phyloP scores from a whole-genome alignment of 2,888 invertebrate species.

The Euspilapteryx auroguttella region DNA sequence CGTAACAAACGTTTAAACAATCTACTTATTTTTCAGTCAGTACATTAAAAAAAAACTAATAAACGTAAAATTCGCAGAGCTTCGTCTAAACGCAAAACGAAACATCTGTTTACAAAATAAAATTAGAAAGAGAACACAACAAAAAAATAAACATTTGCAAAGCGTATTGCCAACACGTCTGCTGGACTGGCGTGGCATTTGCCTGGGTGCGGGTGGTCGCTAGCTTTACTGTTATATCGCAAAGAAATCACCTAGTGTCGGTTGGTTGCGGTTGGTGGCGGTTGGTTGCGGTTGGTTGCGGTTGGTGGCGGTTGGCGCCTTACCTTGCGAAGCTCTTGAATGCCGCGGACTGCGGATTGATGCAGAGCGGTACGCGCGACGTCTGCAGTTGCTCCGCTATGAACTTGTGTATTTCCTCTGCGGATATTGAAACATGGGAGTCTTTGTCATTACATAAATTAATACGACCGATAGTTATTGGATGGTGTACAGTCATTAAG shows the following conservation, averaged over 20 bases:
- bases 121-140: too few relatives aligned
- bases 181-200: slow-evolving; percentile 18
- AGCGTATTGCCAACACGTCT: neutral
- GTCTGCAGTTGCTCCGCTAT: slow-evolving; percentile 96
- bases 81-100: too few relatives aligned
- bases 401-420: slow-evolving; percentile 99
- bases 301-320: slow-evolving; percentile 49
- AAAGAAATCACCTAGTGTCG: slow-evolving; percentile 61
- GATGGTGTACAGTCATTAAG: too few relatives aligned
- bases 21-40: too few relatives aligned
- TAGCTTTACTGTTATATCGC: slow-evolving; percentile 45
- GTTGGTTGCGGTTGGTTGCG: slow-evolving; percentile 10
- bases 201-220: slow-evolving; percentile 50
- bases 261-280: slow-evolving; percentile 28
- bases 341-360: slow-evolving; percentile 99
- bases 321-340: slow-evolving; percentile 99
- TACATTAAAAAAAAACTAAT: too few relatives aligned
- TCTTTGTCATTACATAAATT: neutral
- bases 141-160: too few relatives aligned
- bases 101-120: too few relatives aligned
- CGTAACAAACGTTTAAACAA: too few relatives aligned
- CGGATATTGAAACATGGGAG: neutral
- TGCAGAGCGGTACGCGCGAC: slow-evolving; percentile 96
- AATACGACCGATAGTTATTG: neutral
- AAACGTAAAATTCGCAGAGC: too few relatives aligned